Percentiles rank a stretch among this genome's conserved stretches.
phyloP scores from a whole-genome alignment of 2,113 vertebrate species.

The Rhagologus leucostigma region DNA sequence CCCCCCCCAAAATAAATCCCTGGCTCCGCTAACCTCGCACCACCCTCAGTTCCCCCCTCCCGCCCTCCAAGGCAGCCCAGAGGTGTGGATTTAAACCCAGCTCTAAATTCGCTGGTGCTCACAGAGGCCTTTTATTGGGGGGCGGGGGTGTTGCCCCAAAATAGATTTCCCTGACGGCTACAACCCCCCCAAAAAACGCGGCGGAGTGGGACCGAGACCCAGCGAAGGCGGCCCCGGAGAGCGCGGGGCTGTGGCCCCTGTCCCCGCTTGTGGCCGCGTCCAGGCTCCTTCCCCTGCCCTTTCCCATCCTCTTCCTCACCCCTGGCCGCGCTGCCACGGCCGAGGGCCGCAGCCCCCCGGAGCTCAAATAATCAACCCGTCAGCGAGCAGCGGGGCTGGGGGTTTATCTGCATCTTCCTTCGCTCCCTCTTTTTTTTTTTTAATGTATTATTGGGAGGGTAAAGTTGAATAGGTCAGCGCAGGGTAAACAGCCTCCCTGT shows the following conservation, averaged over 20 bases:
- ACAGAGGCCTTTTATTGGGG: not conserved
- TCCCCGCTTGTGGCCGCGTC: not conserved
- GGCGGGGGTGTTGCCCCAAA: not conserved
- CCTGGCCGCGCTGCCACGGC: not conserved
- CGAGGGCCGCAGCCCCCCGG: not conserved
- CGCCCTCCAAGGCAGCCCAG: not conserved
- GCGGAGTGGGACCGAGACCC: not conserved
- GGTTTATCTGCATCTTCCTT: slow-evolving; percentile 55
- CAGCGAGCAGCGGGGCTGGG: slow-evolving; percentile 19
- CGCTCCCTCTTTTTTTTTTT: not conserved
- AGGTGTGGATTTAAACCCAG: not conserved
- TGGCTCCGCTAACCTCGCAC: not conserved
- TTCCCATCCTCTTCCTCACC: not conserved
- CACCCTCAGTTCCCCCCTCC: not conserved
- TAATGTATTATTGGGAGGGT: slow-evolving; percentile 68
- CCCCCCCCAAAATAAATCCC: not conserved
- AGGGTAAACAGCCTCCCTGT: slow-evolving; percentile 60
- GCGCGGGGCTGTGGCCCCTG: not conserved
- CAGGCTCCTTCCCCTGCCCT: not conserved
- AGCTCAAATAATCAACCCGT: slow-evolving; percentile 75
- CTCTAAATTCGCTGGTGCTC: not conserved
- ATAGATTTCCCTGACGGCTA: too few species aligned
- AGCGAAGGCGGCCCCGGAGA: not conserved
- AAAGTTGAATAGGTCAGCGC: slow-evolving; percentile 71
- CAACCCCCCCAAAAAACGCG: not conserved